Percentiles rank a stretch among this genome's conserved stretches.
These are phyloP conservation scores for Busseola fusca DNA, from an alignment of 2,888 invertebrate species.

Conservation along the genomic window DNA sequence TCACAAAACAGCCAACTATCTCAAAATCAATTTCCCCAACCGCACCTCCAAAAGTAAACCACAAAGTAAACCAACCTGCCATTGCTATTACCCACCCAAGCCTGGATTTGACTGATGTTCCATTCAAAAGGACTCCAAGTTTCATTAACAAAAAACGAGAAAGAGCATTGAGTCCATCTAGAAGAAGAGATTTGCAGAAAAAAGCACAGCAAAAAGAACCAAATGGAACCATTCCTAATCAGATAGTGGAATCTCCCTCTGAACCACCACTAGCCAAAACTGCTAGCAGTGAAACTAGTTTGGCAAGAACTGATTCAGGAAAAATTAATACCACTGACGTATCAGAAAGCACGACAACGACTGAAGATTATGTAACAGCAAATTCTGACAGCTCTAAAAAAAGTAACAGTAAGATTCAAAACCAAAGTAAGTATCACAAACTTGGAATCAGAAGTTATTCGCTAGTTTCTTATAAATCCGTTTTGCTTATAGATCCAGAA, in stretches of 20 bases:
- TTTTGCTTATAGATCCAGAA: constrained; percentile 85
- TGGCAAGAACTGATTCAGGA: constrained; percentile 92
- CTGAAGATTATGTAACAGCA: constrained; percentile 96
- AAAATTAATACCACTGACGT: constrained; percentile 93
- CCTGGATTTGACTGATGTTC: constrained; percentile 84
- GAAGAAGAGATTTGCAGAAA: constrained; percentile 84
- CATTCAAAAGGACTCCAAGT: constrained; percentile 86
- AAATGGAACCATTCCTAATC: constrained; percentile 80
- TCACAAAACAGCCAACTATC: constrained; percentile 85
- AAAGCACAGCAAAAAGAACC: constrained; percentile 82
- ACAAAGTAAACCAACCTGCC: constrained; percentile 78
- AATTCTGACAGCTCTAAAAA: constrained; percentile 93
- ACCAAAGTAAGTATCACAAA: constrained; percentile 77
- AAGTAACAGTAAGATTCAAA: constrained; percentile 86
- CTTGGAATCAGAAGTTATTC: constrained; percentile 24
- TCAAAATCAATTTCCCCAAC: constrained; percentile 78
- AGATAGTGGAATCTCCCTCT: constrained; percentile 80
- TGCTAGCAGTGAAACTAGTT: constrained; percentile 82
- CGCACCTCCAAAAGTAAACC: constrained; percentile 75
- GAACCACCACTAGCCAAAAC: constrained; percentile 78
- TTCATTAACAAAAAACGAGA: constrained; percentile 87
- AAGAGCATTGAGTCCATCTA: constrained; percentile 86
- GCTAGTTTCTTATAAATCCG: constrained; percentile 44
- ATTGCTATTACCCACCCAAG: constrained; percentile 90
- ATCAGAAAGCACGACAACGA: constrained; percentile 95